Evolutionary conservation across 2,797 vertebrate genomes (phyloP).

Genomic region (Arnoldichthys spilopterus): DNA sequence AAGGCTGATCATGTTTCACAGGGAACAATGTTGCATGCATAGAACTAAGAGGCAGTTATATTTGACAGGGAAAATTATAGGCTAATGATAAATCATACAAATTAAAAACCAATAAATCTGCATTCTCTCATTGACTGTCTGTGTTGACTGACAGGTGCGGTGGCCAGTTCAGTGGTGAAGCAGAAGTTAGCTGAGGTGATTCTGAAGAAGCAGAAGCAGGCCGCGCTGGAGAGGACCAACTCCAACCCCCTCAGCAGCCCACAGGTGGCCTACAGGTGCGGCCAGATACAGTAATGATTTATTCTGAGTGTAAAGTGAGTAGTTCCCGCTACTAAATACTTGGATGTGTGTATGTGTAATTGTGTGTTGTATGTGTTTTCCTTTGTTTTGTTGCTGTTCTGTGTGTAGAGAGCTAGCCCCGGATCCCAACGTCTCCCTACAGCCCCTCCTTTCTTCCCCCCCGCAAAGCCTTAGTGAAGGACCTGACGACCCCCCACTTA

Average conservation of each 20-base stretch:
- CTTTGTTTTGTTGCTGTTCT: no score
- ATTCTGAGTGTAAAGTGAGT: no score
- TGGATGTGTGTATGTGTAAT: neutral
- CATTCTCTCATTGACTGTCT: constrained; percentile 19
- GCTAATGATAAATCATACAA: no score
- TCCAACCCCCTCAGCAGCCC: constrained; percentile 75
- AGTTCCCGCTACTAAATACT: no score
- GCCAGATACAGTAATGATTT: neutral
- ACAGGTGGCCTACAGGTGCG: constrained; percentile 86
- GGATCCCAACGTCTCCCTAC: constrained; percentile 78
- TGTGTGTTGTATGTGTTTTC: constrained; percentile 27
- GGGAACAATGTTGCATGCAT: no score
- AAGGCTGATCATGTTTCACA: no score
- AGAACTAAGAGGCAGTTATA: no score
- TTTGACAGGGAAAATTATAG: no score
- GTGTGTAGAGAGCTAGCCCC: constrained; percentile 82
- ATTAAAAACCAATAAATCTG: no score
- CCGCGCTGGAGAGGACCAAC: constrained; percentile 86
- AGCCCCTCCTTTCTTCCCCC: constrained; percentile 78
- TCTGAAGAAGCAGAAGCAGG: constrained; percentile 91
- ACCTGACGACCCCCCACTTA: constrained; percentile 85
- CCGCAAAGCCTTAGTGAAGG: constrained; percentile 77
- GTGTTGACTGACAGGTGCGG: constrained; percentile 82
- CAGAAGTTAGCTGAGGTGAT: constrained; percentile 95
- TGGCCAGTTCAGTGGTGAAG: constrained; percentile 93